These are phyloP conservation scores for Trachymyrmex cornetzi DNA, from an alignment of 1,140 invertebrate species.

Conservation along the genomic window DNA sequence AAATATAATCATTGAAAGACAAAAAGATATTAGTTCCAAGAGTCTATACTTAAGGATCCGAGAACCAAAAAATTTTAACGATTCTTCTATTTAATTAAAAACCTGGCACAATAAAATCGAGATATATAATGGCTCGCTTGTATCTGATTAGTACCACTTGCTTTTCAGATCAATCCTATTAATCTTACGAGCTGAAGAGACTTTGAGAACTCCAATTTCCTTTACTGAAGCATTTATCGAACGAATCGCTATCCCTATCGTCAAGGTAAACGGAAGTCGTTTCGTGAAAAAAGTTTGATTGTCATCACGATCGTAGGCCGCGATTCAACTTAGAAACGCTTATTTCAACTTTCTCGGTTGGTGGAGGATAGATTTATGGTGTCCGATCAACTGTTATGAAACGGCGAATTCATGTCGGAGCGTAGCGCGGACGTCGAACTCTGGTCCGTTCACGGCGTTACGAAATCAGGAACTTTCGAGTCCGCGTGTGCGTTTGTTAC, in stretches of 20 bases:
- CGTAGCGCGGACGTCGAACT: constrained; percentile 69
- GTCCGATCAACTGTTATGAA: constrained; percentile 72
- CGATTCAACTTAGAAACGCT: constrained; percentile 2
- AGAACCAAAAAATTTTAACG: neutral
- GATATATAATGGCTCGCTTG: neutral
- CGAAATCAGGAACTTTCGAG: constrained; percentile 74
- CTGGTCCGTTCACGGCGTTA: constrained; percentile 60
- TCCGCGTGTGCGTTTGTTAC: constrained; percentile 54
- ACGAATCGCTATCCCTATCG: neutral
- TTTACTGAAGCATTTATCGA: constrained; percentile 15
- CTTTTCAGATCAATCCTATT: constrained; percentile 4
- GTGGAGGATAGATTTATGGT: constrained; percentile 56
- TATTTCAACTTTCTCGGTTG: constrained; percentile 55
- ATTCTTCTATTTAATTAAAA: neutral
- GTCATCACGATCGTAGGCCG: constrained; percentile 15
- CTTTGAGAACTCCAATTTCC: neutral
- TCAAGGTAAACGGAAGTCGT: constrained; percentile 32
- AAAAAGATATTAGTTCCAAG: neutral
- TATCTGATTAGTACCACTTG: neutral
- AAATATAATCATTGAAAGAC: neutral
- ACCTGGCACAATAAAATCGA: neutral
- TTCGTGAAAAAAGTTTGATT: constrained; percentile 9
- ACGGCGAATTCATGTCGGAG: constrained; percentile 65
- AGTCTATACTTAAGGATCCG: neutral
- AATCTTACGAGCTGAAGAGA: neutral